Evolutionary conservation across 92 coral and sea anemone species (phyloP), one percentile per base, ranked within the genome.

Genomic region (Parazoanthus darwini): DNA sequence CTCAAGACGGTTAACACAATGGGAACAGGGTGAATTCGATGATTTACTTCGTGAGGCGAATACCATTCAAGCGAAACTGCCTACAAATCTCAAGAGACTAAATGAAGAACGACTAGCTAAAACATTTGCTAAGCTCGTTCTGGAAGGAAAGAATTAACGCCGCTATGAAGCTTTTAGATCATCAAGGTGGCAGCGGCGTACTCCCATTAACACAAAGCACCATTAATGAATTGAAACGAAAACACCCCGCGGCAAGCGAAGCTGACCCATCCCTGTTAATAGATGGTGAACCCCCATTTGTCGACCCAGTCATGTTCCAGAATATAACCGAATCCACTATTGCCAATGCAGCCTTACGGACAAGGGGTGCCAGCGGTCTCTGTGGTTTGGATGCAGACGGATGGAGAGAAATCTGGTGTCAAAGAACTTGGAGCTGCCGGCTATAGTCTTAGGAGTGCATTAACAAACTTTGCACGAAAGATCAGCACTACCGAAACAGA

Each of bases 191-290:
- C n/a, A n/a, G n/a, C n/a, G n/a, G n/a, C 39, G 90, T 88, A 68
- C 88, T 88, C 78, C 88, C 88, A 16, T 36, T 82, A 82, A 20
- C 91, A 26, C 87, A 88, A 81, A 82, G 88, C 87, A 82, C 80
- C 20, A 70, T 88, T 38, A 74, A 88, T 81, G 88, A 82, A 67
- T 48, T 81, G 88, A 88, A 72, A 88, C 90, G 39, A 58, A 88
- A 88, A 88, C 80, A 88, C 79, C 91, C 80, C 16, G 80, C 22
- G 65, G 91, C 80, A 81, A 88, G 78, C 50, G 81, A 88, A 82
- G 88, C 81, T 43, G 88, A n/a, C 51, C 91, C 91, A 37, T 88
- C 81, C 23, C 66, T 82, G 25, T 59, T 88, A 18, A 79, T 78
- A 42, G 77, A 88, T 79, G 54, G 81, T 63, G 11, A 67, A 11